Evolutionary conservation across 2,797 vertebrate genomes (phyloP).

Genomic region (Lindbergichthys nudifrons): DNA sequence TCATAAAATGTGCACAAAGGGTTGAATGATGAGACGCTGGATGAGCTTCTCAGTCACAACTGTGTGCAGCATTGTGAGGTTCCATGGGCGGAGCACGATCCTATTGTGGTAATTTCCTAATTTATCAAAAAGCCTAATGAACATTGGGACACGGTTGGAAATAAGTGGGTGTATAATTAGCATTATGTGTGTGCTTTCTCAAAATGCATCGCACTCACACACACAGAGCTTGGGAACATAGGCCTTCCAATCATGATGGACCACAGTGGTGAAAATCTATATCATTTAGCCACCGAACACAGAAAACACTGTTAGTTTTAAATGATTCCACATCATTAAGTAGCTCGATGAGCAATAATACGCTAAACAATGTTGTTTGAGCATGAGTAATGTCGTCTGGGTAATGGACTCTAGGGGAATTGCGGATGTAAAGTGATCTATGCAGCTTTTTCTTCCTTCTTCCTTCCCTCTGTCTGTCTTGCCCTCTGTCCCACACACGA

Average conservation of each 20-base stretch:
- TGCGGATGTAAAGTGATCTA: conserved; percentile 64
- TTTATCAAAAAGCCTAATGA: conserved; percentile 72
- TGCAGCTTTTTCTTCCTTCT: conserved; percentile 28
- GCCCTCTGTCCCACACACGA: conserved; percentile 50
- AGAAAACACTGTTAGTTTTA: conserved; percentile 73
- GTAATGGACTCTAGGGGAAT: conserved; percentile 63
- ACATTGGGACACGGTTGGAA: conserved; percentile 49
- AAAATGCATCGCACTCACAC: conserved; percentile 46
- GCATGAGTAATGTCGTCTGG: conserved; percentile 67
- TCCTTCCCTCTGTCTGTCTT: conserved; percentile 34
- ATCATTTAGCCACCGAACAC: conserved; percentile 66
- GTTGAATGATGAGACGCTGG: conserved; percentile 51
- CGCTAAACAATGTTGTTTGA: conserved; percentile 68
- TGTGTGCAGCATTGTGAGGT: conserved; percentile 41
- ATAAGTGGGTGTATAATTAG: conserved; percentile 69
- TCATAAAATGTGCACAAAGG: conserved; percentile 45
- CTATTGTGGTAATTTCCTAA: conserved; percentile 64
- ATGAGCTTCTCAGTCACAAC: conserved; percentile 49
- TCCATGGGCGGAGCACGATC: conserved; percentile 45
- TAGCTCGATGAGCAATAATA: conserved; percentile 68
- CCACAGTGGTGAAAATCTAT: conserved; percentile 65
- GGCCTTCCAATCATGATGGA: conserved; percentile 26
- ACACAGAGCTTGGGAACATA: conserved; percentile 8
- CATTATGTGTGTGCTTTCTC: conserved; percentile 42
- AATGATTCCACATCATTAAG: conserved; percentile 79